Evolutionary conservation across 1,140 invertebrate species (phyloP).

Genomic region (Philopotamus ludificatus): DNA sequence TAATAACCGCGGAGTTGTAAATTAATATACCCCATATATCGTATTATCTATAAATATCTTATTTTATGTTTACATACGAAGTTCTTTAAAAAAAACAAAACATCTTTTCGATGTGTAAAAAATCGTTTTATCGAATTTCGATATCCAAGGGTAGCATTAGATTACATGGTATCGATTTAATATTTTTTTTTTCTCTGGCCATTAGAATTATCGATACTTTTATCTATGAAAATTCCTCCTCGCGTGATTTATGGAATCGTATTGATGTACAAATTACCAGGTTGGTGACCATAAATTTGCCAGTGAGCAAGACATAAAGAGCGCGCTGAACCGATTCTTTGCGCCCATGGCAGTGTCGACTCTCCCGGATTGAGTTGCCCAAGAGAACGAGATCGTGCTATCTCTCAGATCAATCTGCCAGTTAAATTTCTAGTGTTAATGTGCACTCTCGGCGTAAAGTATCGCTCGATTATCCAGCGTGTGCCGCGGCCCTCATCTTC

Average conservation of each 20-base stretch:
- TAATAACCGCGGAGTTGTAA: too few species aligned
- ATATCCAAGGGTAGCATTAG: too few species aligned
- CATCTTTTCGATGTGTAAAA: too few species aligned
- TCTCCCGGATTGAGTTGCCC: not conserved
- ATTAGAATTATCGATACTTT: too few species aligned
- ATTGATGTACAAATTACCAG: constrained; percentile 32
- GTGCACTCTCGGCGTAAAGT: constrained; percentile 7
- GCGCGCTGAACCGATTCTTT: constrained; percentile 7
- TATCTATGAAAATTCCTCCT: constrained; percentile 7
- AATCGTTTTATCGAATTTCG: too few species aligned
- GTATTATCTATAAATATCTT: too few species aligned
- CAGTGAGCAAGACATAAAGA: constrained; percentile 7
- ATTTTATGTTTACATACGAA: too few species aligned
- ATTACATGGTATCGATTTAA: too few species aligned
- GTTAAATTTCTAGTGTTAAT: constrained; percentile 13
- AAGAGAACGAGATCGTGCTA: constrained; percentile 13
- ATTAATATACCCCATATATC: too few species aligned
- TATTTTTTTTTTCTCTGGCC: too few species aligned
- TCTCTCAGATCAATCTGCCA: constrained; percentile 9
- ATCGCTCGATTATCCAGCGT: constrained; percentile 7
- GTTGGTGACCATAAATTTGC: constrained; percentile 24
- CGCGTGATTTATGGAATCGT: constrained; percentile 32
- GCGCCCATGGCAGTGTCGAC: not conserved
- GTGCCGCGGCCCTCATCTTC: constrained; percentile 1
- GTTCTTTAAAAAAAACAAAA: too few species aligned